Evolutionary conservation across 2,797 vertebrate species (phyloP).

Genomic region (Remorina albescens): DNA sequence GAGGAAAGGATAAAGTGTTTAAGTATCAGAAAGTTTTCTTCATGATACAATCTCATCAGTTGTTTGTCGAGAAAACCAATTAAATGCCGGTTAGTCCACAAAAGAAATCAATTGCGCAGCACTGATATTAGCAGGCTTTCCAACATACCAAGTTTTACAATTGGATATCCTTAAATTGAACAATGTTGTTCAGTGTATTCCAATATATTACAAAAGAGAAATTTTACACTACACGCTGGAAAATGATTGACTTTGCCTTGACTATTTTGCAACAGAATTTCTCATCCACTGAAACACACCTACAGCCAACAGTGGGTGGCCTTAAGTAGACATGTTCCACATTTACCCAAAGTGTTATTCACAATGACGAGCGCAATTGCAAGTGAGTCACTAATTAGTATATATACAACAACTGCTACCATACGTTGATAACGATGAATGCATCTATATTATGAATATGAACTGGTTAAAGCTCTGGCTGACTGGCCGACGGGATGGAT

Average conservation of each 20-base stretch:
- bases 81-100: background rate
- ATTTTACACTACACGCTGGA: background rate
- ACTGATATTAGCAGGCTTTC: background rate
- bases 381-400: no score
- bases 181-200: no score
- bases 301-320: background rate
- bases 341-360: background rate
- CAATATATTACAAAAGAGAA: no score
- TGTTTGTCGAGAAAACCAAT: background rate
- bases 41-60: background rate
- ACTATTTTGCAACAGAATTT: background rate
- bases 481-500: background rate
- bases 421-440: no score
- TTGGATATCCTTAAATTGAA: background rate
- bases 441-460: no score
- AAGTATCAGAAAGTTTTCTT: background rate
- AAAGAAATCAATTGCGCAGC: background rate
- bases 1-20: background rate
- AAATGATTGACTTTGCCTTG: background rate
- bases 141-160: background rate
- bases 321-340: background rate
- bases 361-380: no score
- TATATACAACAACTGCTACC: no score
- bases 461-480: background rate
- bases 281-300: background rate